Base-by-base conservation (phyloP, 1,140 invertebrate species). In the Papilio glaucus region DNA sequence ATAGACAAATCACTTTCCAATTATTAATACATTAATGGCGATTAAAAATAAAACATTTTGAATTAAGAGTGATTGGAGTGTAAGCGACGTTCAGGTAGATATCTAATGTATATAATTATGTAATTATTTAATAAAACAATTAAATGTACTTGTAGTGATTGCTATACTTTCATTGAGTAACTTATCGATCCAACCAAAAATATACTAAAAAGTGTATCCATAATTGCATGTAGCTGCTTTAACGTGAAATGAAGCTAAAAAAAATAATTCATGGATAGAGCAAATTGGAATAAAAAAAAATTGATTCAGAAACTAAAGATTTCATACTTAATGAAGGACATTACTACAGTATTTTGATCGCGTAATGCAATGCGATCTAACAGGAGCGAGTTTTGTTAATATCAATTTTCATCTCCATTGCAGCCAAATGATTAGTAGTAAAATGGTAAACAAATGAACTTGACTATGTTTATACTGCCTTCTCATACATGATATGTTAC, bases 31-130 rank as follows among this genome's bases (percentile, higher is more conserved):
- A 57, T 57, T 57, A 49, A 49, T 21, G 45, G 18, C 1, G 45
- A 49, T 49, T 49, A 57, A 26, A 13, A 57, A 57, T 26, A 57
- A 57, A 57, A 57, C 10, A 57, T 57, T 57, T 57, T 21, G 6
- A 57, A 57, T 57, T 57, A 57, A 21, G 49, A 26, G 10, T 57
- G 15, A 45, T 45, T 18, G 49, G 9, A 13, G 21, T 57, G 4
- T 24, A 12, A 57, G 6, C 29, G 29, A 33, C 29, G 29, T 2
- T 33, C 29, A 33, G 29, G 6, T 33, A 33, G 29, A 33, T 33
- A 6, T 57, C 49, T 57, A 21, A 57, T 4, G 7, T 57, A 57
- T 21, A 24, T 57, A 4, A 57, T 57, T 13, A 24, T 24, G 49
- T 57, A 57, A 57, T 57, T 57, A 57, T 57, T 57, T 24, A 57